These are phyloP conservation scores for Camponotus pennsylvanicus DNA, from an alignment of 1,140 invertebrate species.

Conservation along the genomic window DNA sequence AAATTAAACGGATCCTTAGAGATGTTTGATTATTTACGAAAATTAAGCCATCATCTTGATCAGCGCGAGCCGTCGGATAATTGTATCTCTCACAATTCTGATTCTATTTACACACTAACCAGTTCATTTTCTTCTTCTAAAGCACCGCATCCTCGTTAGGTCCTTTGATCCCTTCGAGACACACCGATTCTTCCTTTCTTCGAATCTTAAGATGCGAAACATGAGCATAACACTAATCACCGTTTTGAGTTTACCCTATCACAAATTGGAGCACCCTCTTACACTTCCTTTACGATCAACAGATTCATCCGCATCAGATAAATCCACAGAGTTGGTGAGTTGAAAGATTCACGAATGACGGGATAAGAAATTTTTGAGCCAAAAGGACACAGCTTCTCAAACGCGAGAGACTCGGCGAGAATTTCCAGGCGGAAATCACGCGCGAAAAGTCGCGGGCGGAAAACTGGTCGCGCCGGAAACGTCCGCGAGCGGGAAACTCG, in stretches of 20 bases:
- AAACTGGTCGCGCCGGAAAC: conserved; percentile 55
- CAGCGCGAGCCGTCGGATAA: background rate
- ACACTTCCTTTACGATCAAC: background rate
- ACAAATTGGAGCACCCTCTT: background rate
- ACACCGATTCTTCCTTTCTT: background rate
- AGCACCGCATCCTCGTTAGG: conserved; percentile 13
- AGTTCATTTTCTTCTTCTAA: conserved; percentile 17
- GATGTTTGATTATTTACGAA: background rate
- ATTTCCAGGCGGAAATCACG: background rate
- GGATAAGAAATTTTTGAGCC: too few relatives aligned
- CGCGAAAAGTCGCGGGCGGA: conserved; percentile 55
- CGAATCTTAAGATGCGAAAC: background rate
- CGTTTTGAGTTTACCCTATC: background rate
- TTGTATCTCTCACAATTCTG: background rate
- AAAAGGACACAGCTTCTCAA: background rate
- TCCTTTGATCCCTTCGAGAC: background rate
- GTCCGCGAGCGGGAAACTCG: conserved; percentile 29
- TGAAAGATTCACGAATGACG: background rate
- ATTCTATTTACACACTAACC: conserved; percentile 26
- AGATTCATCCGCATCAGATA: background rate
- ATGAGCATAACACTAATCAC: conserved; percentile 19
- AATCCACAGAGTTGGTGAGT: too few relatives aligned
- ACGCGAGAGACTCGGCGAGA: background rate
- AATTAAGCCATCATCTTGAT: background rate
- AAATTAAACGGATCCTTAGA: background rate